Evolutionary conservation across 2,113 vertebrate genomes (phyloP).

Genomic region (Bubo bubo): DNA sequence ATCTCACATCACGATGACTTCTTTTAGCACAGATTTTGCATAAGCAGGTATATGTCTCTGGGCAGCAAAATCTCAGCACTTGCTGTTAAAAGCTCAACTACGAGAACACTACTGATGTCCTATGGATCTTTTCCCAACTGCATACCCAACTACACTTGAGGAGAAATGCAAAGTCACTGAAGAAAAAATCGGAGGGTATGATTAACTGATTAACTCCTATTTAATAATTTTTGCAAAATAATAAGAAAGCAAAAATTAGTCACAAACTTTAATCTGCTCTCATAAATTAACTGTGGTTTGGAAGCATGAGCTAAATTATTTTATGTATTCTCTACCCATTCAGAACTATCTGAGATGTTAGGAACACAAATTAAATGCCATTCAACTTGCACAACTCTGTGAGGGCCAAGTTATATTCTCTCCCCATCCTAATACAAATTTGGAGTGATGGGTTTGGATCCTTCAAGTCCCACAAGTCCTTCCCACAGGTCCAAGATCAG

Average conservation of each 20-base stretch:
- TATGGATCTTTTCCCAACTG: neutral
- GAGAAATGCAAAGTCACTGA: neutral
- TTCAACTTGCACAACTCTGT: neutral
- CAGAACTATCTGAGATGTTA: neutral
- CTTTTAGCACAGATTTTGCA: neutral
- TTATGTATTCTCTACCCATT: neutral
- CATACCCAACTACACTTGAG: neutral
- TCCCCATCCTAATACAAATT: neutral
- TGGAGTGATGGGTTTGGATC: neutral
- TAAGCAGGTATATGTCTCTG: neutral
- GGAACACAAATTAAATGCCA: neutral
- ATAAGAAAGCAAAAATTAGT: neutral
- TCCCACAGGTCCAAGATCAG: neutral
- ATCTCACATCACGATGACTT: neutral
- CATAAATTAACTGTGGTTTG: neutral
- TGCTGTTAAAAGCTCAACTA: slow-evolving; percentile 39
- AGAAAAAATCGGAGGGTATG: neutral
- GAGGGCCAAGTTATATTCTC: neutral
- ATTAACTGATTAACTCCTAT: neutral
- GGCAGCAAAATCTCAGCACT: neutral
- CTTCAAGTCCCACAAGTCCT: neutral
- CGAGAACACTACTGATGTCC: neutral
- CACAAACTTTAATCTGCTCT: neutral
- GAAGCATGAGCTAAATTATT: neutral
- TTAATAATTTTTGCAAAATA: neutral